Base-by-base conservation (phyloP, 92 coral and sea anemone genomes). In the Muricea muricata region DNA sequence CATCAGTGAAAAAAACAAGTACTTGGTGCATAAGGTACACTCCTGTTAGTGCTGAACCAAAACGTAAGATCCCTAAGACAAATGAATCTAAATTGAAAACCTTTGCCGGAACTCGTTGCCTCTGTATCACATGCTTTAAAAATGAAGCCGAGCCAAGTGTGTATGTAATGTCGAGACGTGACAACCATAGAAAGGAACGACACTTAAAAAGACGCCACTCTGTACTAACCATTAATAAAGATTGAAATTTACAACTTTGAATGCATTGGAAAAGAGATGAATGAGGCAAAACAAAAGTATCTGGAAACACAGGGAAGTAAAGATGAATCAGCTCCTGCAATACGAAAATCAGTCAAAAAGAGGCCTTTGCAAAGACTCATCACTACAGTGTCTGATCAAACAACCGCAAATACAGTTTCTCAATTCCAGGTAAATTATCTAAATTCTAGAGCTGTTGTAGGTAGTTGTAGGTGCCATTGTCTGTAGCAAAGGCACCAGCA, bases 221-320 rank as follows among this genome's bases (percentile, higher is more conserved):
- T 69, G 75, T 0, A 41, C 14, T 3, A 4, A 69, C 75, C 14
- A 32, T 69, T 1, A 29, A 21, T 4, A 26, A n/a, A 69, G 1
- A 69, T 69, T 32, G 48, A 69, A 69, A 34, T 69, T 32, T 69
- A 69, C 24, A 69, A 69, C 50, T 69, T 69, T 69, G 75, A 69
- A 69, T 69, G 75, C n/a, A 3, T 3, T 20, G 29, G 48, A 14
- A 69, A 17, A 4, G 47, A 69, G 13, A 29, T 69, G 24, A 17
- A n/a, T 32, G 24, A 69, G 6, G 75, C 75, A 4, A 6, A 18
- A 1, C 18, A 69, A 28, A 31, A 4, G 48, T 31, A 69, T 32
- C 20, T 18, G 21, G 42, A 32, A 67, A 26, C 40, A 67, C 41
- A n/a, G 2, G 2, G 25, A 31, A 31, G 15, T 33, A 63, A 10